A percentile compares a stretch with the other conserved stretches of the same genome.
phyloP scores from a whole-genome alignment of 2,113 vertebrate species.

The Bostrychus sinensis region DNA sequence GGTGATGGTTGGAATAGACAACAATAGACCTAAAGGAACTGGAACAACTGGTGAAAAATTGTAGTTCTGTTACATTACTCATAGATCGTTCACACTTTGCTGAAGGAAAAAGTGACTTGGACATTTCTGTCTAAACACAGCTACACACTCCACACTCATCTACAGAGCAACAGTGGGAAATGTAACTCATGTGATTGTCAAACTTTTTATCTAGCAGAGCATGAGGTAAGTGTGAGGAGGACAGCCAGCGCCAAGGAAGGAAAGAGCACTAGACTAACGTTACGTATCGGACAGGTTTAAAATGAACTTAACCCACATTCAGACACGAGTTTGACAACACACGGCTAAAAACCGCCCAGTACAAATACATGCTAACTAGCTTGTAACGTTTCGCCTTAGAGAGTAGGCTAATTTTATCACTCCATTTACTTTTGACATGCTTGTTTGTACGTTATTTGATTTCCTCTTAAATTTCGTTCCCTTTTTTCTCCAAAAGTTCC shows the following conservation, averaged over 20 bases:
- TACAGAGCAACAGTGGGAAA: conserved; percentile 46
- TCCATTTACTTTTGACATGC: too few species aligned
- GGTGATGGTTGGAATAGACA: too few species aligned
- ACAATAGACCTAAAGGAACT: neutral
- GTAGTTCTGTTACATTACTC: neutral
- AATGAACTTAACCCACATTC: neutral
- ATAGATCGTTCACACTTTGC: neutral
- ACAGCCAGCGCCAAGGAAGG: neutral
- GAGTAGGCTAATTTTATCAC: too few species aligned
- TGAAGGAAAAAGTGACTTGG: conserved; percentile 36
- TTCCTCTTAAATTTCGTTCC: too few species aligned
- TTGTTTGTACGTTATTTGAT: too few species aligned
- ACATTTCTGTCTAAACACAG: conserved; percentile 45
- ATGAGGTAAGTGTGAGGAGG: neutral
- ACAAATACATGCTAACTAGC: neutral
- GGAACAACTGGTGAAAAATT: neutral
- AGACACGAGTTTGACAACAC: neutral
- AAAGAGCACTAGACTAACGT: neutral
- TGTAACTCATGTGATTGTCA: conserved; percentile 46
- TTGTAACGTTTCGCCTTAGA: too few species aligned
- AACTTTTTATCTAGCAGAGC: conserved; percentile 18
- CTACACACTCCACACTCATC: conserved; percentile 3
- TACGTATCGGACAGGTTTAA: neutral
- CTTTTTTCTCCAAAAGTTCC: too few species aligned
- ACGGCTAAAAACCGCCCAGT: neutral